Evolutionary conservation across 2,797 vertebrate species (phyloP).

Genomic region (Protosalanx chinensis): DNA sequence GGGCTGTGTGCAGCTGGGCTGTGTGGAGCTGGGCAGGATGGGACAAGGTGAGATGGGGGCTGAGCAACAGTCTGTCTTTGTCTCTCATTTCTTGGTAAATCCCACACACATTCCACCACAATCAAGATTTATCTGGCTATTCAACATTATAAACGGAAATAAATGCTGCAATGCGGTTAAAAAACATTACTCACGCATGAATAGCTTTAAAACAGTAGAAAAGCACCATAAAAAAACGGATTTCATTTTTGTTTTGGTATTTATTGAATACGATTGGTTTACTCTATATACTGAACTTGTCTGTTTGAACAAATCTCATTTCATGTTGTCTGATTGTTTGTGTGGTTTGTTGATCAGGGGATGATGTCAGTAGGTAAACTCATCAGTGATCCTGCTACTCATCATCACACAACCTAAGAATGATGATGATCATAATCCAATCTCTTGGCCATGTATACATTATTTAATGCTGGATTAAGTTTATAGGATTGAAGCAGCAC

Average conservation of each 20-base stretch:
- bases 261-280: not conserved
- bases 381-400: constrained; percentile 11
- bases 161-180: not conserved
- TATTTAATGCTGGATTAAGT: constrained; percentile 61
- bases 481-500: constrained; percentile 63
- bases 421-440: constrained; percentile 44
- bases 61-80: not conserved
- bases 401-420: constrained; percentile 20
- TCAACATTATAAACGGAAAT: constrained; percentile 37
- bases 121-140: constrained; percentile 44
- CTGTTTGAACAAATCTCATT: not conserved
- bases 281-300: not conserved
- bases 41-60: not conserved
- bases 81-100: constrained; percentile 42
- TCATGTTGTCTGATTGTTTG: not conserved
- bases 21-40: not conserved
- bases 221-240: not conserved
- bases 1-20: not conserved
- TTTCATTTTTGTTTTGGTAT: not conserved
- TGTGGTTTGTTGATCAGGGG: not conserved
- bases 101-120: constrained; percentile 28
- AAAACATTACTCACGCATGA: constrained; percentile 13
- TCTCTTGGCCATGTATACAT: constrained; percentile 39
- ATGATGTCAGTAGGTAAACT: not conserved
- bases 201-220: constrained; percentile 19